Base-by-base conservation (phyloP, 2,888 invertebrate genomes). In the Coelopa pilipes region DNA sequence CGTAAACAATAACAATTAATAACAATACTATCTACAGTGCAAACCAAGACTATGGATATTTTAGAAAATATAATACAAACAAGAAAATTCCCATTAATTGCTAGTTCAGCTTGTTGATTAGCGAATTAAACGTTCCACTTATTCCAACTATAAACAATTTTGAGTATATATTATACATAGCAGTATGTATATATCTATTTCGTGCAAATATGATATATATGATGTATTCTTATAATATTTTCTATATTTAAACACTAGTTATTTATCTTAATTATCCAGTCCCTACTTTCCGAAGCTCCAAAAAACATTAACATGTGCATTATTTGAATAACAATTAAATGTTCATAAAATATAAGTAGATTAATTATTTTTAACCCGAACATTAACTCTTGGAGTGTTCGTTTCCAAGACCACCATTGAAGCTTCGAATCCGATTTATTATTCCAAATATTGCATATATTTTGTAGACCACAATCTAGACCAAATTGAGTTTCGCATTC, bases 1-100 rank as follows among this genome's bases (percentile, higher is more conserved):
- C 50, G 63, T 71, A 70, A 69, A 73, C 67, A 60, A 74, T 45
- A 62, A 70, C 67, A 75, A 71, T 63, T 55, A 66, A 60, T 47
- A 73, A 21, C 53, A 69, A 69, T 68, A 59, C 60, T 67, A 67
- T 57, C 74, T 55, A 49, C 59, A 75, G 49, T 15, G 19, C 60
- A 67, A 74, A 47, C 46, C 17, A 47, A 59, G 62, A 63, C 45
- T 65, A 15, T 62, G 70, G 21, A 17, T 34, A 70, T 46, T 70
- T 70, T 63, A 62, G 62, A 24, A 50, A 34, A 62, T 45, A 72
- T 24, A 21, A 59, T 47, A 46, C 13, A 66, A 47, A 75, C 45
- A 72, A 50, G 49, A 69, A 34, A 34, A 34, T 34, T 34, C 34
- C 34, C 34, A 34, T 34, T 34, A 34, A 34, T 34, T 34, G 24